A percentile compares a stretch with the other conserved stretches of the same genome.
phyloP scores from a whole-genome alignment of 2,797 vertebrate species.

The Synanceia verrucosa region DNA sequence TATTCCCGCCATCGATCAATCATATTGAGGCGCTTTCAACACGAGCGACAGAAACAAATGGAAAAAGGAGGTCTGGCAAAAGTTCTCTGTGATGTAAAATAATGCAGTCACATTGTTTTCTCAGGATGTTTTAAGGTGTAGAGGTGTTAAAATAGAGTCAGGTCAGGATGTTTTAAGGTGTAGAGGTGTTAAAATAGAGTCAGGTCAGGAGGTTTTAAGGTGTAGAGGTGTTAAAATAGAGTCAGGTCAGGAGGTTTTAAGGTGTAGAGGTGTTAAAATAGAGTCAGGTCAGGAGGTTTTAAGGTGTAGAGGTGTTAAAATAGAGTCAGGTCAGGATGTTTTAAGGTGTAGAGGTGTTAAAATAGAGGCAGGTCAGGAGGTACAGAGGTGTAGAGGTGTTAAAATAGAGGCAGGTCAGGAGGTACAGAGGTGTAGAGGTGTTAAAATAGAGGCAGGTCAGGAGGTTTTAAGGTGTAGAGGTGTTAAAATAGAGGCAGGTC shows the following conservation, averaged over 20 bases:
- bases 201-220: not conserved
- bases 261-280: not conserved
- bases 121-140: not conserved
- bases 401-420: not conserved
- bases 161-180: too few species aligned
- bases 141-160: not conserved
- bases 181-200: too few species aligned
- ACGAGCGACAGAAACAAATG: too few species aligned
- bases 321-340: too few species aligned
- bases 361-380: not conserved
- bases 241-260: too few species aligned
- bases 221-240: not conserved
- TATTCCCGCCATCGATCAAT: too few species aligned
- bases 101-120: too few species aligned
- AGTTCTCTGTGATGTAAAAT: too few species aligned
- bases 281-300: not conserved
- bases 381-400: not conserved
- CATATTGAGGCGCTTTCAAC: too few species aligned
- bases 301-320: not conserved
- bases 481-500: not conserved
- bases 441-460: too few species aligned
- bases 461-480: not conserved
- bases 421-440: not conserved
- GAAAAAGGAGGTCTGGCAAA: too few species aligned
- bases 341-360: not conserved